Evolutionary conservation across 2,888 invertebrate species (phyloP).

Genomic region (Pristionchus japonicus): DNA sequence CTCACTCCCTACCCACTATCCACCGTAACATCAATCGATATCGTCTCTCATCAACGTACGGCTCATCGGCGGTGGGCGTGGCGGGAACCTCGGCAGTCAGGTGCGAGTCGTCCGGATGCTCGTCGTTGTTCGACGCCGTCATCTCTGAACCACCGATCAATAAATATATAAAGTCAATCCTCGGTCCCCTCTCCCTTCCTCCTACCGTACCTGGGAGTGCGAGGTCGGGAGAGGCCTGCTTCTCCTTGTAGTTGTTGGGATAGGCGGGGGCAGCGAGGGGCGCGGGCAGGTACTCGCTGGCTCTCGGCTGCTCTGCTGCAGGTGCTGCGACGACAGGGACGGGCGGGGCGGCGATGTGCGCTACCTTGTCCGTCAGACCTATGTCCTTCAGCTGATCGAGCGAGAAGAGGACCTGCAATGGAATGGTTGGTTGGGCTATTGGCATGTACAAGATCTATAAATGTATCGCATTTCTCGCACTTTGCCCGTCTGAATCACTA

Average conservation of each 20-base stretch:
- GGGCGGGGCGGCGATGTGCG: neutral
- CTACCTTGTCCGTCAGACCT: neutral
- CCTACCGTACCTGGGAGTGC: neutral
- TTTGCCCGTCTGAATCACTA: neutral
- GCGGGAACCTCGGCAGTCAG: neutral
- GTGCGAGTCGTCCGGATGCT: neutral
- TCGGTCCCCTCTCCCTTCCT: neutral
- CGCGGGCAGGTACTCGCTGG: neutral
- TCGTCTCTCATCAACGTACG: neutral
- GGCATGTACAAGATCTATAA: neutral
- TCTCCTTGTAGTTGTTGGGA: slow-evolving; percentile 5
- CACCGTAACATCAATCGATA: neutral
- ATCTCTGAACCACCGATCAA: neutral
- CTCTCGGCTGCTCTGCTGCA: slow-evolving; percentile 20
- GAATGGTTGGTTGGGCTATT: neutral
- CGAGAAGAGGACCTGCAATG: slow-evolving; percentile 17
- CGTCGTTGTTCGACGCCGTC: slow-evolving; percentile 20
- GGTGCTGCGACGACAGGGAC: slow-evolving; percentile 24
- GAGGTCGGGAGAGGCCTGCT: slow-evolving; percentile 17
- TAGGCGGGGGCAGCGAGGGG: neutral
- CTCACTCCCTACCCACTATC: slow-evolving; percentile 4
- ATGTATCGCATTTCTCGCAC: neutral
- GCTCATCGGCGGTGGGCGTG: neutral
- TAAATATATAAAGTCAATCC: neutral
- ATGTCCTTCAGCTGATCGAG: neutral